Evolutionary conservation across 2,113 vertebrate genomes (phyloP), one percentile per base, ranked within the genome.

Genomic region (Noturus placidus): DNA sequence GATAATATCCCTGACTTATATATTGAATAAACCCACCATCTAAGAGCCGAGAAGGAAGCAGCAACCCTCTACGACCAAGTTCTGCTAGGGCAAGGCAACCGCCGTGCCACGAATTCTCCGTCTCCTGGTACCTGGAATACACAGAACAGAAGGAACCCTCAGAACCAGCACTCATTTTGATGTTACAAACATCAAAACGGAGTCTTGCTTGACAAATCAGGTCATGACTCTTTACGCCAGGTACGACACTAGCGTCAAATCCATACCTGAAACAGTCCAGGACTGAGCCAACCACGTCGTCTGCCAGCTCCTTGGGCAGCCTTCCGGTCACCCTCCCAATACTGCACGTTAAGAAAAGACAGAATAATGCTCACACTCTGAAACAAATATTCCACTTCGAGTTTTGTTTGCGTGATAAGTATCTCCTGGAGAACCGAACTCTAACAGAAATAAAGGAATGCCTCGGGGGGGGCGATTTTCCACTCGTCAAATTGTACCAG

Each of bases 1-100:
- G 56, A 7, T 15, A 38, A 82, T 8, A 9, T n/a, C 54, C 33
- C 14, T 15, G 2, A 20, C n/a, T 38, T 19, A 30, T 11, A 50
- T 5, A 59, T 35, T 46, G 35, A 42, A 63, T 25, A 2, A 72
- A 96, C 96, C 89, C 94, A 99, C 98, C 98, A 38, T 98, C 96
- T 22, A 94, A 76, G 7, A 99, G 95, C 19, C 98, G 95, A 8
- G 97, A 97, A 22, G 98, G 98, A 25, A 99, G 95, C 87, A 99
- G 91, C 89, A 99, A 93, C 79, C 98, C 98, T 94, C 98, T 95
- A 86, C 98, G 95, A 70, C 98, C 97, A 70, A 99, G 94, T 88
- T 99, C 98, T 0, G 98, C 98, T 89, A 99, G 93, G 0, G 98
- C 98, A 88, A 99, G 94, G 91, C 98, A 99, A 59, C 97, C 98